Percentiles rank a stretch among this genome's conserved stretches.
Evolutionary conservation across 2,113 vertebrate species (phyloP).

Genomic region (Lampris megalopsis): DNA sequence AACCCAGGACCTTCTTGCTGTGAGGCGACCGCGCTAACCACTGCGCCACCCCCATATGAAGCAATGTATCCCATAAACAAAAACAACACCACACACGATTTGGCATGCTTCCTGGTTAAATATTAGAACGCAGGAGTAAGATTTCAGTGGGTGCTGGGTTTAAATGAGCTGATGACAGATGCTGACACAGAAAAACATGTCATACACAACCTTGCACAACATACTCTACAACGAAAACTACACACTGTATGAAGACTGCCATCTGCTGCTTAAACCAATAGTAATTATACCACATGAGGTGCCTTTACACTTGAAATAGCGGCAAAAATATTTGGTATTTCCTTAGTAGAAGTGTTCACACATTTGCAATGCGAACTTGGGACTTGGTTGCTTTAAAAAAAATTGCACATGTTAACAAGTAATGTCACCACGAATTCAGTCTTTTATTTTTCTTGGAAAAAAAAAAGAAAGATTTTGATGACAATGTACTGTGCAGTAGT

Average conservation of each 20-base stretch:
- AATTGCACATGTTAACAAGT: not conserved
- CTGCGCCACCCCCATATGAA: too few species aligned
- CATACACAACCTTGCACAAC: too few species aligned
- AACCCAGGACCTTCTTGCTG: too few species aligned
- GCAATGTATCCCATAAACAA: too few species aligned
- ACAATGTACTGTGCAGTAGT: not conserved
- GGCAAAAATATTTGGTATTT: constrained; percentile 25
- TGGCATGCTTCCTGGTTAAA: too few species aligned
- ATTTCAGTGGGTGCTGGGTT: too few species aligned
- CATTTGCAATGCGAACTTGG: too few species aligned
- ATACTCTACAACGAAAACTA: too few species aligned
- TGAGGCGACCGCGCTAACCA: too few species aligned
- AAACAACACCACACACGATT: too few species aligned
- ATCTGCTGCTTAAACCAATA: constrained; percentile 41
- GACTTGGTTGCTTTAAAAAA: too few species aligned
- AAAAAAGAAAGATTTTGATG: not conserved
- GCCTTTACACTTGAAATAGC: not conserved
- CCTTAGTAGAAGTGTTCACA: constrained; percentile 7
- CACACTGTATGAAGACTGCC: constrained; percentile 29
- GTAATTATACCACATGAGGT: not conserved
- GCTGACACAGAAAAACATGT: not conserved
- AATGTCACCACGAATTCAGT: not conserved
- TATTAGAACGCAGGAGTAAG: too few species aligned
- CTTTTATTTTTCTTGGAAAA: not conserved
- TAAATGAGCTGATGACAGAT: not conserved